These are phyloP conservation scores for Toxonevra muliebris DNA, from an alignment of 2,888 invertebrate species.

Conservation along the genomic window DNA sequence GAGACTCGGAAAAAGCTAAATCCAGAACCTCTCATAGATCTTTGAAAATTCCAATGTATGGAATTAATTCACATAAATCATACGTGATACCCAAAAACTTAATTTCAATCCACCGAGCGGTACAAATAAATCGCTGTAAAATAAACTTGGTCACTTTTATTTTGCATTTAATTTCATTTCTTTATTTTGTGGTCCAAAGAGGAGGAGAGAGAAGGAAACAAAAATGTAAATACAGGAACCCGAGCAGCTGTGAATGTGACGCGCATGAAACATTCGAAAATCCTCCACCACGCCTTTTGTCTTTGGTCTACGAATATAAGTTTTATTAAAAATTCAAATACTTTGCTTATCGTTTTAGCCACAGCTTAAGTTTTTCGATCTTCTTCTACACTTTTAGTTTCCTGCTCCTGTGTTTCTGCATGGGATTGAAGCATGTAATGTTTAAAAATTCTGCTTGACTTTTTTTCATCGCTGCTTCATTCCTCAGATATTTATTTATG, in stretches of 20 bases:
- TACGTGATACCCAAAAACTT: no score
- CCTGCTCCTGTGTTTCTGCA: background rate
- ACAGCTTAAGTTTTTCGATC: conserved; percentile 20
- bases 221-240: background rate
- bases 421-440: conserved; percentile 18
- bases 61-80: no score
- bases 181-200: background rate
- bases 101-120: background rate
- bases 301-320: conserved; percentile 5
- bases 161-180: background rate
- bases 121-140: background rate
- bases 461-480: background rate
- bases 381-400: conserved; percentile 1
- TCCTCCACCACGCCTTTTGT: background rate
- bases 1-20: no score
- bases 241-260: conserved; percentile 22
- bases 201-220: background rate
- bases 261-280: conserved; percentile 15
- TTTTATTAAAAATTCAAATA: conserved; percentile 41
- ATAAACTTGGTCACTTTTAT: background rate
- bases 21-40: no score
- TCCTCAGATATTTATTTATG: conserved; percentile 19
- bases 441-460: conserved; percentile 25
- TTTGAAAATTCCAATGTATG: no score
- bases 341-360: conserved; percentile 36